Base-by-base conservation (phyloP, 2,888 invertebrate genomes). In the Pyrrhosoma nymphula region DNA sequence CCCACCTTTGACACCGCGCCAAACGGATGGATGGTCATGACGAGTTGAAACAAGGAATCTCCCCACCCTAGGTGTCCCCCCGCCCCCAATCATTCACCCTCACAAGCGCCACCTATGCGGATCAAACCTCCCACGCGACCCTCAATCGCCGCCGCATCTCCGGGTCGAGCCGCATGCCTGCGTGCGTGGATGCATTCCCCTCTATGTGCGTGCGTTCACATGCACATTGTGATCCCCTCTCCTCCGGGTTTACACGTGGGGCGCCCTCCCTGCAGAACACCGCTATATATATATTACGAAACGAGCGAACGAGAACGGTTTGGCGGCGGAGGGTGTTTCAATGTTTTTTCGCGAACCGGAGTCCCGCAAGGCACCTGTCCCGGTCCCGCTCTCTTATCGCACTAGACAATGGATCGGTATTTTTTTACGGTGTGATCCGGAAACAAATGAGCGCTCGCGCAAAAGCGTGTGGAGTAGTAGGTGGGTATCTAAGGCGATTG, bases 341-440 rank as follows among this genome's bases (percentile, higher is more conserved):
- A 82, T 35, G 10, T 82, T 82, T 82, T 35, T 35, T 82, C 82
- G 16, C 82, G 12, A 0, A 69, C 69, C 26, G 82, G 82, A 82
- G 82, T 82, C 23, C 82, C 82, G 35, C 82, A 82, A 30, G 35
- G 30, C 82, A 82, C 82, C 82, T 35, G 82, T 82, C 82, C 82
- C 35, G 82, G 82, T 35, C 30, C 82, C 35, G 14, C 30, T 82
- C 35, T n/a, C 82, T 82, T 16, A 35, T 16, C 82, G 82, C 60
- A 35, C 10, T 35, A 82, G 82, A 82, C 82, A 82, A 82, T 82
- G 30, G 30, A n/a, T 14, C 26, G 82, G 30, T 35, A 4, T 18
- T 82, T 4, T 35, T 35, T 18, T 30, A 8, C 82, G 18, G 82
- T 23, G 35, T 26, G 26, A 26, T 26, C 23, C 12, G 82, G 82